Evolutionary conservation across 1,140 invertebrate genomes (phyloP), one percentile per base, ranked within the genome.

Genomic region (Orius insidiosus): DNA sequence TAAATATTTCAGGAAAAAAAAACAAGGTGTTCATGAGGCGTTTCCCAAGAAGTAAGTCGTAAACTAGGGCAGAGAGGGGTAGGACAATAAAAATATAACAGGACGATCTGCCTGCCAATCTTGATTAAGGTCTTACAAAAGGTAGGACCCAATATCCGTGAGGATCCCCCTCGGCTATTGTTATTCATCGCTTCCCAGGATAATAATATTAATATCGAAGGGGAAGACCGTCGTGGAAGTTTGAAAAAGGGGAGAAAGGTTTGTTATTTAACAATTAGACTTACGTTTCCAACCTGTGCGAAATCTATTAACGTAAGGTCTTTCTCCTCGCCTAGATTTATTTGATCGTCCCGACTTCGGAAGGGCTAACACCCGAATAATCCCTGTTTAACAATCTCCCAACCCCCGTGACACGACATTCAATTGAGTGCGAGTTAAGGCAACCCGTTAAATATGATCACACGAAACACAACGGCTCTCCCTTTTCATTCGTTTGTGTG

Each of bases 11-110:
- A 11, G 41, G n/a, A n/a, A n/a, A n/a, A n/a, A 43, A 30, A 43
- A 43, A 43, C 41, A 43, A 43, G 41, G 41, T 43, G 41, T 43
- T 43, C 41, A 43, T 43, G 41, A 43, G 41, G 41, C 41, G 41
- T 43, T 43, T 43, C 41, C 41, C 41, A 43, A 32, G 8, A 11
- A 15, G 24, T 10, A 30, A 43, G 8, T 31, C 10, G 24, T 10
- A 30, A 43, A 43, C 41, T 43, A 43, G 41, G 7, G 41, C n/a
- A n/a, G 41, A n/a, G 24, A n/a, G 41, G 16, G 31, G 41, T 9
- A 32, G 8, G n/a, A 30, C n/a, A 43, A 43, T 43, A 30, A 43
- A 43, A 43, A 43, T 43, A 43, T 43, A 43, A 43, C 41, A n/a
- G 19, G 24, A 30, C 18, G 41, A 43, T 30, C 18, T 31, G 41